Evolutionary conservation across 1,140 invertebrate species (phyloP).

Genomic region (Adoxophyes honmai): DNA sequence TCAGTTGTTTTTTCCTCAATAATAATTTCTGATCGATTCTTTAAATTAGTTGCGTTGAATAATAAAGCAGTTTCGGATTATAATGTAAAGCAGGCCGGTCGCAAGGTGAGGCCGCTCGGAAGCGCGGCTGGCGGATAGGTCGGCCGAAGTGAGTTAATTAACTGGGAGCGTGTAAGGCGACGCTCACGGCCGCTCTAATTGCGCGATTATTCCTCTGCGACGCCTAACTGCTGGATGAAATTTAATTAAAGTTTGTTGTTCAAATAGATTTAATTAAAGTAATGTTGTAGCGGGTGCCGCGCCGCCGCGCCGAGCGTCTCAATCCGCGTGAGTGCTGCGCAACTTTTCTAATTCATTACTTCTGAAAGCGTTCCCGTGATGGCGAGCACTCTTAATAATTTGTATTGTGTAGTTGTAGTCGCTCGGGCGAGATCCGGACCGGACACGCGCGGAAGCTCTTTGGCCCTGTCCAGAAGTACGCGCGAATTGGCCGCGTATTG

Average conservation of each 20-base stretch:
- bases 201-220: constrained; percentile 76
- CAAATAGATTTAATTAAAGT: constrained; percentile 78
- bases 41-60: no score
- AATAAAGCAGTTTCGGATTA: no score
- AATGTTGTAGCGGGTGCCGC: constrained; percentile 69
- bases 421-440: constrained; percentile 40
- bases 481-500: no score
- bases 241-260: constrained; percentile 78
- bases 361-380: constrained; percentile 75
- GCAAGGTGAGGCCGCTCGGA: constrained; percentile 18
- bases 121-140: constrained; percentile 42
- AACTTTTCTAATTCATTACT: constrained; percentile 77
- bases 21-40: no score
- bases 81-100: neutral
- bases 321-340: constrained; percentile 75
- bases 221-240: constrained; percentile 76
- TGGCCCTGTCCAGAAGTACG: neutral
- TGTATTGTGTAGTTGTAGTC: constrained; percentile 71
- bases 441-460: constrained; percentile 23
- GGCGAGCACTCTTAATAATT: constrained; percentile 75
- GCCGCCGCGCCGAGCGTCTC: constrained; percentile 55
- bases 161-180: constrained; percentile 73
- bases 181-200: constrained; percentile 75
- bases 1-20: no score
- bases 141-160: constrained; percentile 73